phyloP scores from a whole-genome alignment of 1,140 invertebrate genomes.

The Lordiphosa stackelbergi region DNA sequence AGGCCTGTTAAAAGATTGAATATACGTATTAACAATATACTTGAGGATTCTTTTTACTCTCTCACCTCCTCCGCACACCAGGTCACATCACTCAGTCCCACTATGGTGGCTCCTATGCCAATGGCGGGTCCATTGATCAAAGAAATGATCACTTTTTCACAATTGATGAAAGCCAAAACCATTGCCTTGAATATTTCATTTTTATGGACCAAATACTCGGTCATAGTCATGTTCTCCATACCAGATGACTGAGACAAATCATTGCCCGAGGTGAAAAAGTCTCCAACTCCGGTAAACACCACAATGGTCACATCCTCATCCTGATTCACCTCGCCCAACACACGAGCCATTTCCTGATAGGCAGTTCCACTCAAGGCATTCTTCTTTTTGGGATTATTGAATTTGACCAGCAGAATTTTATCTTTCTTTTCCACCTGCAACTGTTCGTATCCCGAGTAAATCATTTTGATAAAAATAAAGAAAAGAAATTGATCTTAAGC shows the following conservation, averaged over 20 bases:
- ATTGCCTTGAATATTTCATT: slow-evolving; percentile 78
- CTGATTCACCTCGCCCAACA: slow-evolving; percentile 39
- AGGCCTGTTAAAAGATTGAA: slow-evolving; percentile 80
- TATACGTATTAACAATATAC: not conserved
- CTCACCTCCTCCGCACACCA: slow-evolving; percentile 88
- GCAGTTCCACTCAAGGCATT: slow-evolving; percentile 84
- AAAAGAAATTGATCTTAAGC: slow-evolving; percentile 11
- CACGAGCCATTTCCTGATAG: slow-evolving; percentile 51
- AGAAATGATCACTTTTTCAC: slow-evolving; percentile 91
- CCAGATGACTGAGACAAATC: slow-evolving; percentile 28
- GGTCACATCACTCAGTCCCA: slow-evolving; percentile 92
- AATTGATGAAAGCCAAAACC: slow-evolving; percentile 91
- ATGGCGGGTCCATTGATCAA: slow-evolving; percentile 96
- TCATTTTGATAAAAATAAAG: slow-evolving; percentile 21
- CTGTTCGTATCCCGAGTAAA: slow-evolving; percentile 42
- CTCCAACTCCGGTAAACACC: slow-evolving; percentile 58
- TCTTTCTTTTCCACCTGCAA: slow-evolving; percentile 52
- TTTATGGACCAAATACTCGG: slow-evolving; percentile 17
- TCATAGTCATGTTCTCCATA: slow-evolving; percentile 20
- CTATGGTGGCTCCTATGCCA: slow-evolving; percentile 90
- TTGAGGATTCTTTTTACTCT: slow-evolving; percentile 40
- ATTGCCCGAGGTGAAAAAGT: slow-evolving; percentile 64
- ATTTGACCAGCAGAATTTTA: slow-evolving; percentile 79
- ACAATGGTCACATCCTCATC: slow-evolving; percentile 51
- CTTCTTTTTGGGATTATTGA: slow-evolving; percentile 86